These are phyloP conservation scores for Adelges cooleyi DNA, from an alignment of 1,140 invertebrate species.

Conservation along the genomic window DNA sequence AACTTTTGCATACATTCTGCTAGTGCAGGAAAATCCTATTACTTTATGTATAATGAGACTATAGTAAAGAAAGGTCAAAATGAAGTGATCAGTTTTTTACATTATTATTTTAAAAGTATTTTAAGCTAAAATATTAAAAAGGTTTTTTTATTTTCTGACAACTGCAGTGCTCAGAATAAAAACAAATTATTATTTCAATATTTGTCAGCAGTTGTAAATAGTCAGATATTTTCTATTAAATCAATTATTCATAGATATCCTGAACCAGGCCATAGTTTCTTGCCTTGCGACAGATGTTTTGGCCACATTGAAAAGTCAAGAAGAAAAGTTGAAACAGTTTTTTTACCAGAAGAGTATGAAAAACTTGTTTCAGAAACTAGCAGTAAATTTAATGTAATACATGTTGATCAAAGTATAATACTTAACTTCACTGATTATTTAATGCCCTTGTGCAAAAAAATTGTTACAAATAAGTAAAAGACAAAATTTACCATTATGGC, in stretches of 20 bases:
- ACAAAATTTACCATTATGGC: background rate
- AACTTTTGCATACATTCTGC: background rate
- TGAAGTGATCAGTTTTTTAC: constrained; percentile 7
- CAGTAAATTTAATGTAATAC: background rate
- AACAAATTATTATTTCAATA: constrained; percentile 2
- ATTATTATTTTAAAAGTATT: constrained; percentile 6
- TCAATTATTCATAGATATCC: constrained; percentile 27
- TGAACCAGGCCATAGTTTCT: constrained; percentile 28
- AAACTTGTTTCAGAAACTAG: background rate
- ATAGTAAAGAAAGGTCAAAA: constrained; percentile 11
- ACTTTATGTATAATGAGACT: background rate
- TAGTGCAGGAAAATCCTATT: background rate
- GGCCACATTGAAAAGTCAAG: background rate
- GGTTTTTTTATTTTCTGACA: constrained; percentile 4
- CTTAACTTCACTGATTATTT: background rate
- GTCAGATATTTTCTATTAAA: constrained; percentile 30
- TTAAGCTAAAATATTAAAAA: background rate
- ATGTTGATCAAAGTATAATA: background rate
- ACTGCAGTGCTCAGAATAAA: constrained; percentile 24
- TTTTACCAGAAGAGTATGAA: background rate
- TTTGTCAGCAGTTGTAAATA: constrained; percentile 26
- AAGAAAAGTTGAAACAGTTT: constrained; percentile 4
- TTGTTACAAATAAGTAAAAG: background rate
- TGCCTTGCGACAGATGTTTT: constrained; percentile 28
- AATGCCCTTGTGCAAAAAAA: constrained; percentile 1